Evolutionary conservation across 2,888 invertebrate genomes (phyloP).

Genomic region (Apeira syringaria): DNA sequence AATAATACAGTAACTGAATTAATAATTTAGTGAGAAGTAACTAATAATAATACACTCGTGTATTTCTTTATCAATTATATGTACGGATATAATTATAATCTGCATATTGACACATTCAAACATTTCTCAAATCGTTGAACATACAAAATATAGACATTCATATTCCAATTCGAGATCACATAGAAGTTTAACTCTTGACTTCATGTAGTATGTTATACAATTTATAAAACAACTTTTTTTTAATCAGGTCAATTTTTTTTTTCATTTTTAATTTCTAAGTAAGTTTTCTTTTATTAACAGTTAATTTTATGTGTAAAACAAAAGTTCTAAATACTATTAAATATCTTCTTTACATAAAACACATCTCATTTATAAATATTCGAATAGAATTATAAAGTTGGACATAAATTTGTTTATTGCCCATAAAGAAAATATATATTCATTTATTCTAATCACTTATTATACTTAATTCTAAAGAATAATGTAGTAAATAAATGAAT

Average conservation of each 20-base stretch:
- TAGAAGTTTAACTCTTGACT: constrained; percentile 67
- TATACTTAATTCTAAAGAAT: background rate
- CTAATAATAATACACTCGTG: no score
- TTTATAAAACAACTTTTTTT: constrained; percentile 72
- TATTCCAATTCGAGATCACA: constrained; percentile 78
- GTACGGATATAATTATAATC: constrained; percentile 2
- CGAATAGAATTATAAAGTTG: constrained; percentile 1
- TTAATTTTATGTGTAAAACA: constrained; percentile 4
- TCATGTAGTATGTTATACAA: constrained; percentile 71
- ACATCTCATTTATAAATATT: background rate
- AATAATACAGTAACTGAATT: no score
- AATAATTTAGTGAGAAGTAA: no score
- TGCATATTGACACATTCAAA: constrained; percentile 8
- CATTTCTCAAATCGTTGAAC: constrained; percentile 26
- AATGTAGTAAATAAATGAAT: background rate
- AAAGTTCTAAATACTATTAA: constrained; percentile 7
- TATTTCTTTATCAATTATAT: no score
- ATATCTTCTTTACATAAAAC: constrained; percentile 3
- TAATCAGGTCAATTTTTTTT: constrained; percentile 60
- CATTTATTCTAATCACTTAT: constrained; percentile 5
- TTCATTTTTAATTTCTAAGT: constrained; percentile 9
- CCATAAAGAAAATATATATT: background rate
- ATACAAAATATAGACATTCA: constrained; percentile 39
- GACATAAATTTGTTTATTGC: constrained; percentile 1
- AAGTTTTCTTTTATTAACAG: constrained; percentile 11